Conservation (phyloP, 2,888 invertebrate species). For the Augochlorella aurata region DNA sequence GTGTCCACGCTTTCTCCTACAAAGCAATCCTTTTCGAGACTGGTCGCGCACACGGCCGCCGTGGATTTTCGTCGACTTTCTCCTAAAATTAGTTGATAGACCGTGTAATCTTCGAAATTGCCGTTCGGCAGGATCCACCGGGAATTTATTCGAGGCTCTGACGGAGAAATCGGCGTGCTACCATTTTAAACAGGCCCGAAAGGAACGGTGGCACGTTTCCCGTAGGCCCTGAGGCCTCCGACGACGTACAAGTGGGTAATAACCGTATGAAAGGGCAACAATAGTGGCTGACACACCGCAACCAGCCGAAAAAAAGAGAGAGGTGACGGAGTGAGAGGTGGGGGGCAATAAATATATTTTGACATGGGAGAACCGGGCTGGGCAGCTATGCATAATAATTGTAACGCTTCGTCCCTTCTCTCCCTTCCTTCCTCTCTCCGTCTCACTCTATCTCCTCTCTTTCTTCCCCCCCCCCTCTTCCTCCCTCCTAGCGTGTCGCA, state of each 20-base stretch:
- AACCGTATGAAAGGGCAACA: constrained; percentile 80
- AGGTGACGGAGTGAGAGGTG: constrained; percentile 40
- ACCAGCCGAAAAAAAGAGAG: constrained; percentile 61
- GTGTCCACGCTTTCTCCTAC: constrained; percentile 45
- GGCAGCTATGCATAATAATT: constrained; percentile 76
- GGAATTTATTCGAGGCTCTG: constrained; percentile 5
- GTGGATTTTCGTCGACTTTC: constrained; percentile 35
- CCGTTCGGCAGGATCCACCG: not conserved
- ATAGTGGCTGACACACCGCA: constrained; percentile 78
- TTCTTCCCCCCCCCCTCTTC: not conserved
- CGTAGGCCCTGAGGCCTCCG: not conserved
- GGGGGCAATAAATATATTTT: constrained; percentile 82
- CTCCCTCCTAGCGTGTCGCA: not conserved
- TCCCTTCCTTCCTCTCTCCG: not conserved
- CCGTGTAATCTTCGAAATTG: constrained; percentile 14
- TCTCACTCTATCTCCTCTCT: not conserved
- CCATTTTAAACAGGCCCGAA: not conserved
- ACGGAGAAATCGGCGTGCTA: not conserved
- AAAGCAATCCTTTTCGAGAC: constrained; percentile 25
- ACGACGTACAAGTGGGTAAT: constrained; percentile 78
- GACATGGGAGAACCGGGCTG: constrained; percentile 79
- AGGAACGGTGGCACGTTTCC: not conserved
- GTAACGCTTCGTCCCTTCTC: constrained; percentile 68
- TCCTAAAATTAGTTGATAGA: constrained; percentile 24
- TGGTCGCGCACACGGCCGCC: not conserved